Conservation (phyloP, 2,113 vertebrate genomes). For the Sorex fumeus region DNA sequence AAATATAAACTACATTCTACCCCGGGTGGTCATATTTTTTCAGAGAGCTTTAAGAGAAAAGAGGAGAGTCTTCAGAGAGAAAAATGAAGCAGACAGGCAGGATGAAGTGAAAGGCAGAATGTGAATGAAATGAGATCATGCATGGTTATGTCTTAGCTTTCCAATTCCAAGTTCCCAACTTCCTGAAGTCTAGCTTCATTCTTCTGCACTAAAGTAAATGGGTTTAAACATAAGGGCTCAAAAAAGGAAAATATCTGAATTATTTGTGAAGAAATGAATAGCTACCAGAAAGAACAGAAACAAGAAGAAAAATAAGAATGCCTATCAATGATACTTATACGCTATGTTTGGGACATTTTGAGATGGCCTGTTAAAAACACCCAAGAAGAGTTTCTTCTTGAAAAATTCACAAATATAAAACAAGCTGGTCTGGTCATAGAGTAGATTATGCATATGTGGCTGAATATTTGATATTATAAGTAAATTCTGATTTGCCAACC, state of each 20-base stretch:
- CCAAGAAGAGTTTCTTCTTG: not conserved
- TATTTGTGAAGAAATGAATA: not conserved
- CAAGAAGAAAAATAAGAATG: not conserved
- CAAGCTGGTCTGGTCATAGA: not conserved
- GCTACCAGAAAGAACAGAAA: slow-evolving; percentile 8
- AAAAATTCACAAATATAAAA: slow-evolving; percentile 21
- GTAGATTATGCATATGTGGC: not conserved
- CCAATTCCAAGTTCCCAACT: not conserved
- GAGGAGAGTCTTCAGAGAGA: not conserved
- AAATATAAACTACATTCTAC: not conserved
- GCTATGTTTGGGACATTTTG: not conserved
- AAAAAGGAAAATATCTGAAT: not conserved
- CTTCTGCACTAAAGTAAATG: not conserved
- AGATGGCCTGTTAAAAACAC: not conserved
- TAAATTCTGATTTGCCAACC: not conserved
- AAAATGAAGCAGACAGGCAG: not conserved
- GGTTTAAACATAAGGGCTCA: not conserved
- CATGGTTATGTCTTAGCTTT: not conserved
- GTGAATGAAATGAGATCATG: not conserved
- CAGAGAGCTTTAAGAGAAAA: not conserved
- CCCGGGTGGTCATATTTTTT: not conserved
- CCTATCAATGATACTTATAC: not conserved
- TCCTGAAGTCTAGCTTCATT: not conserved
- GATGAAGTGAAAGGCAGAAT: not conserved
- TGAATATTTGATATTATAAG: not conserved